Conservation (phyloP, 1,140 invertebrate genomes). For the Drosophila takahashii region DNA sequence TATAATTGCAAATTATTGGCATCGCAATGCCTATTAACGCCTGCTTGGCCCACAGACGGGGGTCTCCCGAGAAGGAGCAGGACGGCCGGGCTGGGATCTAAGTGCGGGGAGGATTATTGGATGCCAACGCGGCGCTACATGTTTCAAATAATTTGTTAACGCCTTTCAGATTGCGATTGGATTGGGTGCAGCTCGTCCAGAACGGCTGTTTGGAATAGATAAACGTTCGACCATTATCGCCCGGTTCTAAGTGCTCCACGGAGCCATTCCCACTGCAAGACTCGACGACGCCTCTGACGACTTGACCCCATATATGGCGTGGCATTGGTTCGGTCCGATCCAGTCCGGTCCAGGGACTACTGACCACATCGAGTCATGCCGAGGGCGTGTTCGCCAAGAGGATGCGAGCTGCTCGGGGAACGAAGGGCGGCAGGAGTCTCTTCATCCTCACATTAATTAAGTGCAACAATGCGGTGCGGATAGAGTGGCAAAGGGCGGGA, state of each 20-base stretch:
- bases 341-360: conserved; percentile 9
- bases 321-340: neutral
- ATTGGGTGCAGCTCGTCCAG: conserved; percentile 23
- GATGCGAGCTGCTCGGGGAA: conserved; percentile 4
- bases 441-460: conserved; percentile 74
- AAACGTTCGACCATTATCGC: conserved; percentile 70
- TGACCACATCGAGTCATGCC: conserved; percentile 44
- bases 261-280: conserved; percentile 65
- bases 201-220: conserved; percentile 49
- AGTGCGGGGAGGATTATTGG: conserved; percentile 45
- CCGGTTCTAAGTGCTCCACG: conserved; percentile 49
- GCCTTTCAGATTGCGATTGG: conserved; percentile 66
- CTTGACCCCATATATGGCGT: conserved; percentile 67
- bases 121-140: conserved; percentile 72
- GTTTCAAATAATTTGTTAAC: conserved; percentile 78
- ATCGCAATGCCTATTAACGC: conserved; percentile 80
- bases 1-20: conserved; percentile 82
- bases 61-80: neutral
- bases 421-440: conserved; percentile 34
- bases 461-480: conserved; percentile 72
- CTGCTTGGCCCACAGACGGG: conserved; percentile 46
- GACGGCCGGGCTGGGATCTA: neutral
- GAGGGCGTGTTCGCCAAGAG: conserved; percentile 58
- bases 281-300: conserved; percentile 63
- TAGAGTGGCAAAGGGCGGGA: conserved; percentile 36